Conservation (phyloP, 2,113 vertebrate genomes). For the Maylandia zebra region DNA sequence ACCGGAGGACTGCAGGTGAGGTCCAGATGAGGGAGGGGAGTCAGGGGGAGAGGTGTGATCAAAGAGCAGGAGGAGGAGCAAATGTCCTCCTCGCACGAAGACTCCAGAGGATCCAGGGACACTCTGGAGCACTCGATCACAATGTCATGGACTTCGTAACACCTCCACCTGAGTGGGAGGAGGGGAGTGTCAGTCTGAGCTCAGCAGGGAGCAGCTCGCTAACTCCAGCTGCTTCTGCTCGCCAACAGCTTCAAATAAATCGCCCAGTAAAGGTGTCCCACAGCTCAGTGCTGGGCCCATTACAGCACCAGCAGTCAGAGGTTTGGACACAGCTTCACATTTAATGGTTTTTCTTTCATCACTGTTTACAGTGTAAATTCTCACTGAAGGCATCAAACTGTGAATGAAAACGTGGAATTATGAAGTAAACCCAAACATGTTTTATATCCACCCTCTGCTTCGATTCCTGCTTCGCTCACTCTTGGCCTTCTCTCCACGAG, state of each 20-base stretch:
- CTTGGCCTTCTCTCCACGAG: neutral
- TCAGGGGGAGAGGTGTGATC: constrained; percentile 46
- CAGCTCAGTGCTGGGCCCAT: neutral
- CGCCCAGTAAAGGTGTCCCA: neutral
- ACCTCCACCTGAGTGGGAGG: constrained; percentile 82
- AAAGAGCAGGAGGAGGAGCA: constrained; percentile 55
- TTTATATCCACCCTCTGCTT: neutral
- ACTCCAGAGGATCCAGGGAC: constrained; percentile 93
- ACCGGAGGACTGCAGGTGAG: constrained; percentile 58
- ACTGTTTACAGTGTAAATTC: neutral
- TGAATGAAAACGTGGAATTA: neutral
- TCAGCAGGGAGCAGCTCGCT: neutral
- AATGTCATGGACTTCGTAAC: constrained; percentile 93
- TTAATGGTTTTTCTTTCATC: neutral
- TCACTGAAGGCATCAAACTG: neutral
- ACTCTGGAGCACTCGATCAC: constrained; percentile 96
- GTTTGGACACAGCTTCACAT: neutral
- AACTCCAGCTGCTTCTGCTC: neutral
- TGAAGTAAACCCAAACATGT: neutral
- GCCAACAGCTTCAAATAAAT: neutral
- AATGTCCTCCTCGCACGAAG: constrained; percentile 83
- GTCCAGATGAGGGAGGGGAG: constrained; percentile 30
- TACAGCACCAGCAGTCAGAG: neutral
- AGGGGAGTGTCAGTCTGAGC: neutral
- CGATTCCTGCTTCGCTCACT: neutral